Base-by-base conservation (phyloP, 1,140 invertebrate genomes). In the Neocloeon triangulifer region DNA sequence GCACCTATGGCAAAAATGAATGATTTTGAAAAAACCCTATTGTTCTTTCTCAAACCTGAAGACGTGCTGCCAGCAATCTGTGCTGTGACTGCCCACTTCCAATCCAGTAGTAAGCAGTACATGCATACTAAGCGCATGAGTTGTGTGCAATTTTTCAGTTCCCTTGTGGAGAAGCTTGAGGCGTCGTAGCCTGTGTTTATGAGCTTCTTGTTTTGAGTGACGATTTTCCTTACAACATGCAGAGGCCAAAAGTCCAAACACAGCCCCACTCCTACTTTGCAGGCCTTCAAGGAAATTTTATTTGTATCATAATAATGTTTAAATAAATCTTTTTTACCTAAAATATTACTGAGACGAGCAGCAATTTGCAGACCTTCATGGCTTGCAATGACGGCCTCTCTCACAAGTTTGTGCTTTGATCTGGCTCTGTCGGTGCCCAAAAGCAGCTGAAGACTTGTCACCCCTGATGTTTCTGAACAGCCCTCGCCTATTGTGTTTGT, bases 11-110 rank as follows among this genome's bases (percentile, higher is more conserved):
- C 10, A 30, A 25, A 32, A 29, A 36, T 15, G n/a, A n/a, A n/a
- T n/a, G n/a, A n/a, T n/a, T n/a, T n/a, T n/a, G n/a, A n/a, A n/a
- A n/a, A n/a, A n/a, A n/a, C n/a, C n/a, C n/a, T n/a, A 23, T n/a
- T 14, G 10, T 29, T 9, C 5, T 8, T 23, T 8, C 12, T 16
- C 27, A 29, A 69, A 86, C 50, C 73, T 72, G 47, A 94, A 88
- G 34, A 94, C 78, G 50, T 89, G 82, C 20, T 74, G 72, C 88
- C 88, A 94, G 45, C 84, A 91, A 37, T 88, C 79, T 22, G 75
- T 65, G 17, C 81, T 78, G 45, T 89, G 84, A 37, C 80, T 85
- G 4, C 80, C 85, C 19, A 92, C 60, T 49, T 91, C 85, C 19
- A 94, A 53, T 16, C 84, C 84, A 41, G 70, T 66, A 44, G 61